Conservation (phyloP, 2,113 vertebrate species). For the Dicaeum eximium region DNA sequence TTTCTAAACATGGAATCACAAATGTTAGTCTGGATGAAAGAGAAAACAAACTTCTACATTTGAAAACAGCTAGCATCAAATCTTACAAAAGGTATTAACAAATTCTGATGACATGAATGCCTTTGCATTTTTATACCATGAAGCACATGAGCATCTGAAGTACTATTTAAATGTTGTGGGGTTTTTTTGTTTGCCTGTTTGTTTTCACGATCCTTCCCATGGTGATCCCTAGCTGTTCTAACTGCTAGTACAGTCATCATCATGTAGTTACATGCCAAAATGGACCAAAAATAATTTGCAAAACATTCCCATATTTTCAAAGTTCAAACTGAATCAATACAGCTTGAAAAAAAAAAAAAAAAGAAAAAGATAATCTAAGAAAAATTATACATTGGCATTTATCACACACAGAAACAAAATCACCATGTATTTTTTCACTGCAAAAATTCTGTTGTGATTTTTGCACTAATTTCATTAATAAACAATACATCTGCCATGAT, state of each 20-base stretch:
- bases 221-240: not conserved
- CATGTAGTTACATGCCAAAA: not conserved
- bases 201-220: not conserved
- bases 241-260: not conserved
- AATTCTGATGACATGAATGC: not conserved
- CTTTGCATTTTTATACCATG: not conserved
- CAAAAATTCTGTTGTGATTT: not conserved
- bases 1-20: not conserved
- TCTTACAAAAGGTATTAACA: not conserved
- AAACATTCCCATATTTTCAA: not conserved
- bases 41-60: not conserved
- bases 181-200: not conserved
- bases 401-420: not conserved
- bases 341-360: not conserved
- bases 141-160: not conserved
- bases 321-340: not conserved
- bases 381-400: not conserved
- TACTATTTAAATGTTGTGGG: not conserved
- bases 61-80: not conserved
- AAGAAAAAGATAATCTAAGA: not conserved
- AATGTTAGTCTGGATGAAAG: not conserved
- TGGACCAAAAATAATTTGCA: not conserved
- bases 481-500: constrained; percentile 6
- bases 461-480: constrained; percentile 30
- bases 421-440: not conserved